A percentile compares a stretch with the other conserved stretches of the same genome.
Evolutionary conservation across 2,888 invertebrate genomes (phyloP).

Genomic region (Tetanocera ferruginea): DNA sequence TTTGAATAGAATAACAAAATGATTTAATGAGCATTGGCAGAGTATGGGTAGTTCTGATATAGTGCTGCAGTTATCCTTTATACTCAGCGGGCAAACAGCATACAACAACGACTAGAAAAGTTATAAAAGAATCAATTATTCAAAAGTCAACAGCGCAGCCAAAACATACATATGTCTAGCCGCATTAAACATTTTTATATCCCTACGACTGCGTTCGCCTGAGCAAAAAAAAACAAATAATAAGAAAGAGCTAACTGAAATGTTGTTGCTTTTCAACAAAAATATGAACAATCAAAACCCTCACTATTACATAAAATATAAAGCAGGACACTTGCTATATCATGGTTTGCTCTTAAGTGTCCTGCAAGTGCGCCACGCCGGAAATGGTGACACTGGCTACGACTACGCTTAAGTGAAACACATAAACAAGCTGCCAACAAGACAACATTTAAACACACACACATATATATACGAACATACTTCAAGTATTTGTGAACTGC

Average conservation of each 20-base stretch:
- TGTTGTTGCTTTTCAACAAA: neutral
- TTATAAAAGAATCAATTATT: neutral
- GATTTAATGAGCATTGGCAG: too few species aligned
- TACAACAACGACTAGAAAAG: too few species aligned
- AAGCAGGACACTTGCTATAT: conserved; percentile 2
- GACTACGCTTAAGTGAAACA: neutral
- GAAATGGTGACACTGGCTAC: neutral
- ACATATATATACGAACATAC: neutral
- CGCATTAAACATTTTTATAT: conserved; percentile 25
- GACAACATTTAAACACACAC: neutral
- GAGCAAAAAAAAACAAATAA: neutral
- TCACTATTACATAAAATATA: conserved; percentile 1
- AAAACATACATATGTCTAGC: conserved; percentile 22
- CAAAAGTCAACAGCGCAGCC: conserved; percentile 1
- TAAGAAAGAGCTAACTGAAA: neutral
- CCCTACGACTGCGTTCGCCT: neutral
- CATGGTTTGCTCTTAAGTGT: neutral
- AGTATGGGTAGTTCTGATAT: too few species aligned
- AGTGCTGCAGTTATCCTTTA: too few species aligned
- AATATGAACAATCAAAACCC: neutral
- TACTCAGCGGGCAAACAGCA: too few species aligned
- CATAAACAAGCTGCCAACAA: conserved; percentile 29
- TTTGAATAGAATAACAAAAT: too few species aligned
- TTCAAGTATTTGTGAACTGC: neutral
- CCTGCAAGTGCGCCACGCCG: neutral